A percentile compares a stretch with the other conserved stretches of the same genome.
phyloP scores from a whole-genome alignment of 2,113 vertebrate species.

The Bufo bufo region DNA sequence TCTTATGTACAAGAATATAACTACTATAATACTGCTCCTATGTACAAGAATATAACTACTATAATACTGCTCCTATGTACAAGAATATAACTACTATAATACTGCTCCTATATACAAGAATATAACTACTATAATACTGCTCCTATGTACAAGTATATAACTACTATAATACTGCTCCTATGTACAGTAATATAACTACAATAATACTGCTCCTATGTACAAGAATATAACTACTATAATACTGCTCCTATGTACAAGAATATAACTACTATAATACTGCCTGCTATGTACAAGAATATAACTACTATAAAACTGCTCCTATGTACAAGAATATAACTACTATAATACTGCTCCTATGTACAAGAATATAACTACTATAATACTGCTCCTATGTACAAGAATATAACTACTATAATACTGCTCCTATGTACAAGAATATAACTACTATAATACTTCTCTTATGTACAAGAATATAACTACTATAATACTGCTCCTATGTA shows the following conservation, averaged over 20 bases:
- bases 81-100: neutral
- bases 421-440: neutral
- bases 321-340: neutral
- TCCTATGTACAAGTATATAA: too few relatives aligned
- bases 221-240: neutral
- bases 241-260: neutral
- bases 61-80: too few relatives aligned
- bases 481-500: neutral
- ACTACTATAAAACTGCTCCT: neutral
- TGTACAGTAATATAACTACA: too few relatives aligned
- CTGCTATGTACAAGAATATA: neutral
- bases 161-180: too few relatives aligned
- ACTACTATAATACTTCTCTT: neutral
- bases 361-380: neutral
- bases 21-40: too few relatives aligned
- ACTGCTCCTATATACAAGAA: neutral
- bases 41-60: too few relatives aligned
- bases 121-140: too few relatives aligned
- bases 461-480: neutral
- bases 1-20: too few relatives aligned
- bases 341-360: neutral
- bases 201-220: too few relatives aligned
- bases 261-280: neutral
- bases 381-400: neutral
- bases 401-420: neutral